phyloP scores from a whole-genome alignment of 1,140 invertebrate species.

The Pachyrhynchus sulphureomaculatus region DNA sequence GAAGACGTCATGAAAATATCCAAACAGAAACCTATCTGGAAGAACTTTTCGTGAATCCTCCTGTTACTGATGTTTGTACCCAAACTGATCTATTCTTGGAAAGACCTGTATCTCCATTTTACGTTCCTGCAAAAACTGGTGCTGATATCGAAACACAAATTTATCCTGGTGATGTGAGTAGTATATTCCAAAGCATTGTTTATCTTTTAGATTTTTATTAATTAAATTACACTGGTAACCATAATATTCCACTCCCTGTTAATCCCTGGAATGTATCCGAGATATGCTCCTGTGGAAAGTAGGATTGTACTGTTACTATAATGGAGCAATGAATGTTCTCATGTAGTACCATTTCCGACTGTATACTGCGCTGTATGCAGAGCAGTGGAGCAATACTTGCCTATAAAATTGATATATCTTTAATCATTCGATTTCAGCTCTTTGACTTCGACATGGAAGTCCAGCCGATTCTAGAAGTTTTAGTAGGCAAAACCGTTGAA shows the following conservation, averaged over 20 bases:
- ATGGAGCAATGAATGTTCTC: too few species aligned
- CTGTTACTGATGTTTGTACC: conserved; percentile 70
- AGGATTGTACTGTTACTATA: too few species aligned
- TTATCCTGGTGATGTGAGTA: conserved; percentile 77
- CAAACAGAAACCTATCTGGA: conserved; percentile 88
- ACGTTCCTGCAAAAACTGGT: conserved; percentile 75
- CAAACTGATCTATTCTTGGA: conserved; percentile 87
- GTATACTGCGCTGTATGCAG: too few species aligned
- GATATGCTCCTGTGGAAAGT: too few species aligned
- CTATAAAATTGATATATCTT: too few species aligned
- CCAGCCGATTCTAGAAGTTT: conserved; percentile 79
- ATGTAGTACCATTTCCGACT: too few species aligned
- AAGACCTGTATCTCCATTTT: conserved; percentile 72
- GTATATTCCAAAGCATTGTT: too few species aligned
- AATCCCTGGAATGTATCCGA: too few species aligned
- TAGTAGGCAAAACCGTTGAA: conserved; percentile 85
- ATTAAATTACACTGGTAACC: too few species aligned
- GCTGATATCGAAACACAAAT: conserved; percentile 83
- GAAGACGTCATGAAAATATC: conserved; percentile 74
- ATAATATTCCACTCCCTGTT: too few species aligned
- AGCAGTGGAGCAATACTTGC: too few species aligned
- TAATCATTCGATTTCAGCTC: conserved; percentile 62
- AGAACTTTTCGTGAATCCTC: conserved; percentile 71
- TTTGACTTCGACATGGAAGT: conserved; percentile 90
- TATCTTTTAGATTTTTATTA: too few species aligned